Conservation (phyloP, 2,113 vertebrate genomes). For the Paedocypris sp. region DNA sequence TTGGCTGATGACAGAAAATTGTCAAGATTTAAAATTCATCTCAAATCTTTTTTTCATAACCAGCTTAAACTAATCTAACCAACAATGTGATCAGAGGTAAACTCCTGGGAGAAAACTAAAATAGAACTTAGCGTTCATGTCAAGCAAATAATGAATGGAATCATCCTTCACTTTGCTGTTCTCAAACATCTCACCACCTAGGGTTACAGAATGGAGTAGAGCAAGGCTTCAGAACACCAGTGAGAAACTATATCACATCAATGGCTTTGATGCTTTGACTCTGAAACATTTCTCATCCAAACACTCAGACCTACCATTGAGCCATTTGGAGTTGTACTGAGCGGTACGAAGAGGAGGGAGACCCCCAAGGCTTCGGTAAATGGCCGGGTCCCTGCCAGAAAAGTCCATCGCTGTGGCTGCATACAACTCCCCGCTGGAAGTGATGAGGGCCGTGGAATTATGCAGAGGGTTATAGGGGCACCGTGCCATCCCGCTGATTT, state of each 20-base stretch:
- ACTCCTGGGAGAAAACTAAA: too few relatives aligned
- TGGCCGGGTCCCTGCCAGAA: conserved; percentile 88
- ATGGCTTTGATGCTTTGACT: not conserved
- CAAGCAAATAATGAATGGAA: too few relatives aligned
- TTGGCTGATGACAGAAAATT: too few relatives aligned
- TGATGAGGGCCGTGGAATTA: conserved; percentile 94
- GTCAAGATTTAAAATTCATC: too few relatives aligned
- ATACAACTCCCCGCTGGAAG: conserved; percentile 84
- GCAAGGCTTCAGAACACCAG: not conserved
- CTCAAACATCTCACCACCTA: too few relatives aligned
- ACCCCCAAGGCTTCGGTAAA: conserved; percentile 85
- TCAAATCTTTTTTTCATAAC: too few relatives aligned
- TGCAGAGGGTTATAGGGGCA: conserved; percentile 95
- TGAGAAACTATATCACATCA: not conserved
- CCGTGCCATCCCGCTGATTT: conserved; percentile 96
- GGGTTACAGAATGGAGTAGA: too few relatives aligned
- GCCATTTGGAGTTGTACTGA: conserved; percentile 98
- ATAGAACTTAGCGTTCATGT: too few relatives aligned
- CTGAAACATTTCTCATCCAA: not conserved
- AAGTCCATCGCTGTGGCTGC: conserved; percentile 97
- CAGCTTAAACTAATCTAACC: too few relatives aligned
- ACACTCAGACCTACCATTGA: conserved; percentile 71
- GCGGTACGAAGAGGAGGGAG: conserved; percentile 88
- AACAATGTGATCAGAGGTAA: too few relatives aligned
- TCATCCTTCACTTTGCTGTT: too few relatives aligned